These are phyloP conservation scores for Phodopus roborovskii DNA, from an alignment of 2,113 vertebrate species.

Conservation along the genomic window DNA sequence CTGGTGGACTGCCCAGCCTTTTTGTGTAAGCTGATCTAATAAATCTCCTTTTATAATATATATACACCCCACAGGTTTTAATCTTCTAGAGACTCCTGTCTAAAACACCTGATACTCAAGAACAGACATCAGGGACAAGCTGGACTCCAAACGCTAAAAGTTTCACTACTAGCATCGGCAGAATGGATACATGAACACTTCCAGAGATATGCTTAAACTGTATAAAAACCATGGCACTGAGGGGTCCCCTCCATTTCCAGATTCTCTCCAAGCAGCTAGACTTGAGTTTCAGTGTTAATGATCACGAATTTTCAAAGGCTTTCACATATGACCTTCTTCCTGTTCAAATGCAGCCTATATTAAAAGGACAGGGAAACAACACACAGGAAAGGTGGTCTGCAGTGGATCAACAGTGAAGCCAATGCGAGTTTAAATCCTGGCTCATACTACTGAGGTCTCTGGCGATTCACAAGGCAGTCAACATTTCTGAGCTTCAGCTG, in stretches of 20 bases:
- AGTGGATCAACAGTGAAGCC: not conserved
- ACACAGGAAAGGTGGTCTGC: not conserved
- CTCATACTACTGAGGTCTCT: not conserved
- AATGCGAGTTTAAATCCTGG: not conserved
- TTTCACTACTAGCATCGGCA: not conserved
- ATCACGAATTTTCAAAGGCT: not conserved
- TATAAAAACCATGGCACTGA: not conserved
- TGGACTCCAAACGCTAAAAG: not conserved
- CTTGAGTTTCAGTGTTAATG: not conserved
- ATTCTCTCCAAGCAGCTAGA: not conserved
- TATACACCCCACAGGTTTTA: not conserved
- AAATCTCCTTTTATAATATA: not conserved
- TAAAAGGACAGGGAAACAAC: not conserved
- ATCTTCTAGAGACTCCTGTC: not conserved
- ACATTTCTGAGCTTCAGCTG: not conserved
- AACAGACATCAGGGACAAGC: not conserved
- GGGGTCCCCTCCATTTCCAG: not conserved
- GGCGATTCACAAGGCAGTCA: not conserved
- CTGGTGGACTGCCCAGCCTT: not conserved
- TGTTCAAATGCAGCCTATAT: not conserved
- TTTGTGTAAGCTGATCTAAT: not conserved
- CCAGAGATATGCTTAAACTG: not conserved
- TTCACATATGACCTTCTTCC: not conserved
- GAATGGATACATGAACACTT: not conserved
- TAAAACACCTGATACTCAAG: not conserved